Percentiles rank a stretch among this genome's conserved stretches.
phyloP scores from a whole-genome alignment of 2,797 vertebrate genomes.

The Chloroceryle amazona region DNA sequence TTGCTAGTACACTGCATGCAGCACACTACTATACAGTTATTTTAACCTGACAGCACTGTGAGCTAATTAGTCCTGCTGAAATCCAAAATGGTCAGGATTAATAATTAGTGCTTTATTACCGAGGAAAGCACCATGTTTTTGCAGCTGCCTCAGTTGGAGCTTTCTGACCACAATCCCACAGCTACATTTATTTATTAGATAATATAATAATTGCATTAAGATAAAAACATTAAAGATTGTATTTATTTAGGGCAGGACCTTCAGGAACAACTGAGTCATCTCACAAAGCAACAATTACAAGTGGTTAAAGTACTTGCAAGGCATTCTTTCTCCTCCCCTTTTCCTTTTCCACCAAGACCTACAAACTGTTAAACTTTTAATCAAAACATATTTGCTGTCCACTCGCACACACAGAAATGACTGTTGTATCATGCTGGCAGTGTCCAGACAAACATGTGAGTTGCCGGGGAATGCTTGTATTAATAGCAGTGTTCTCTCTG shows the following conservation, averaged over 20 bases:
- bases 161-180: background rate
- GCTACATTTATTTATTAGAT: background rate
- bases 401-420: accelerated
- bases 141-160: background rate
- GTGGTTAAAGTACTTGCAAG: background rate
- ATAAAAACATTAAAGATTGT: background rate
- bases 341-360: background rate
- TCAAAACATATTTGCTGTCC: background rate
- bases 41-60: background rate
- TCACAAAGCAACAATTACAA: background rate
- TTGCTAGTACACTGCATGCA: background rate
- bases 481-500: background rate
- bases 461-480: background rate
- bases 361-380: background rate
- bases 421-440: background rate
- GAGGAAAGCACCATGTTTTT: background rate
- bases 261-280: background rate
- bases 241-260: background rate
- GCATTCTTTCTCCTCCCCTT: background rate
- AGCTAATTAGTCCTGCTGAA: background rate
- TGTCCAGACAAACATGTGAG: background rate
- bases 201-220: background rate
- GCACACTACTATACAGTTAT: background rate
- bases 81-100: background rate
- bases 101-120: background rate